Evolutionary conservation across 2,797 vertebrate genomes (phyloP), one percentile per base, ranked within the genome.

Genomic region (Margarornis squamiger): DNA sequence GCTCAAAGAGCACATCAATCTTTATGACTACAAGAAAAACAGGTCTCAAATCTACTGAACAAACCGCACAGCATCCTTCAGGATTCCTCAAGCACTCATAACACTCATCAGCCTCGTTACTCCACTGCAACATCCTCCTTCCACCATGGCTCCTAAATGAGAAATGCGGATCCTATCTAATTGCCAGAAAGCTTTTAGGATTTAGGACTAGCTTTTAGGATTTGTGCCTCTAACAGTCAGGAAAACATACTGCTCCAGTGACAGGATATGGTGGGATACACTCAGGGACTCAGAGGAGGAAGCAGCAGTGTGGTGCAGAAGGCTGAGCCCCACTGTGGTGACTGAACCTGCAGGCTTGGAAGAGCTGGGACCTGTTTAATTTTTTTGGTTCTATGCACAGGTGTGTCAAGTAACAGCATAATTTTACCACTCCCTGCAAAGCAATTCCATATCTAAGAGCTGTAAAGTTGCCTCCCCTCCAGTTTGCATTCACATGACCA

Each of bases 1-100:
- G 75, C 92, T 86, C 90, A 54, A 77, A 86, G 24, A 83, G 65
- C 75, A 62, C 68, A 93, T 93, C 90, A 62, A 39, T 88, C 88
- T 84, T 90, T 55, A 61, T 23, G 43, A 83, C 65, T 78, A 46
- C 39, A 26, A 65, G 71, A 77, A 93, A 32, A 75, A 79, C 1
- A 5, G 29, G 29, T 74, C 79, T 62, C 92, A 88, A 68, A 66
- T n/a, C 85, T 74, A 41, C 11, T 32, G 39, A 78, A n/a, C 58
- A 86, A 86, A 65, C 51, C 76, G 39, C 61, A 92, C 27, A 54
- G 14, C 7, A 7, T 21, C 46, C 54, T 51, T 88, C 43, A 89
- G 55, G 55, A 81, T n/a, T 90, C 54, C 89, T 91, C 62, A 65
- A 83, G 77, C 9, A 8, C 55, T 82, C 55, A 1, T 16, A 88